These are phyloP conservation scores for Loris lydekkerianus DNA, from an alignment of 2,797 vertebrate species.

Conservation along the genomic window DNA sequence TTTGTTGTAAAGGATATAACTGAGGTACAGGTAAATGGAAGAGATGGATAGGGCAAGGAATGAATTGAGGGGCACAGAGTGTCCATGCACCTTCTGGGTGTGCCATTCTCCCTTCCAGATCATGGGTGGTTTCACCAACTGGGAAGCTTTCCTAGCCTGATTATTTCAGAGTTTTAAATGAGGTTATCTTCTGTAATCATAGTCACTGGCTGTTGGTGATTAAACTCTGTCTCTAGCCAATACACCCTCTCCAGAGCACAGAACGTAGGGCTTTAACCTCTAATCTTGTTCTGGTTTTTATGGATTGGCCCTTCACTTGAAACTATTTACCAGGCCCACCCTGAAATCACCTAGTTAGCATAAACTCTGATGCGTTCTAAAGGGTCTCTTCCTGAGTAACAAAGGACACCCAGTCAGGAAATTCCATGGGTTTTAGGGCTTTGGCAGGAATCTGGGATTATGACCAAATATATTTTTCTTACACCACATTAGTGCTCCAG, in stretches of 20 bases:
- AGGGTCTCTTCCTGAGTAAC: neutral
- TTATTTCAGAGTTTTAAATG: constrained; percentile 11
- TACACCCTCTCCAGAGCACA: neutral
- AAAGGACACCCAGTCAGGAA: neutral
- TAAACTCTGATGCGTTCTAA: constrained; percentile 41
- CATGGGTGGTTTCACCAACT: neutral
- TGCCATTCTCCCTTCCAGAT: neutral
- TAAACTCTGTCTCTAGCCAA: neutral
- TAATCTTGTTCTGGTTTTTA: neutral
- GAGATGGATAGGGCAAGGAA: neutral
- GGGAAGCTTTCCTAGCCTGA: neutral
- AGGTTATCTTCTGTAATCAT: neutral
- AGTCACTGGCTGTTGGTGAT: neutral
- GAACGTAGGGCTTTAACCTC: neutral
- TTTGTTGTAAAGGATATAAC: constrained; percentile 14
- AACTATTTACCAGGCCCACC: neutral
- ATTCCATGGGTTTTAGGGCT: constrained; percentile 57
- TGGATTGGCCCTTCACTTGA: neutral
- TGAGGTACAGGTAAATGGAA: constrained; percentile 4
- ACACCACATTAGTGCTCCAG: neutral
- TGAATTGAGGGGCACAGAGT: neutral
- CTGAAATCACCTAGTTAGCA: constrained; percentile 16
- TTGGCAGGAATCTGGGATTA: neutral
- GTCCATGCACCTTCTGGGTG: neutral
- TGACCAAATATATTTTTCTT: constrained; percentile 25